Conservation (phyloP, 2,113 vertebrate genomes). For the Lonchura striata region DNA sequence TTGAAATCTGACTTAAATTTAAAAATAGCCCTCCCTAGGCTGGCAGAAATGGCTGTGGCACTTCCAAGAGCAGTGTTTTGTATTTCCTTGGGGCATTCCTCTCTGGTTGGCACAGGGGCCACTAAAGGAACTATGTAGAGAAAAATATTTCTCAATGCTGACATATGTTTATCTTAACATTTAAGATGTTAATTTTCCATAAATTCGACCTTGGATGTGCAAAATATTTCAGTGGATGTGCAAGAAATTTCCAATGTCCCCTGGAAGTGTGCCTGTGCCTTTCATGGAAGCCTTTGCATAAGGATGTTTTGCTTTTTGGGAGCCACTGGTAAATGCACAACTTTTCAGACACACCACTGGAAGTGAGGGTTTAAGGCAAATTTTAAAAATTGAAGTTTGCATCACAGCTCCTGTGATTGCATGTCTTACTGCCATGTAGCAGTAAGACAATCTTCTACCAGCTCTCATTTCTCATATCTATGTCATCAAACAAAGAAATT, state of each 20-base stretch:
- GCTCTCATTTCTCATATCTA: background rate
- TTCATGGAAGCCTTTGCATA: background rate
- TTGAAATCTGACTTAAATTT: background rate
- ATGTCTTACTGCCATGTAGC: background rate
- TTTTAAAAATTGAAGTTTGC: background rate
- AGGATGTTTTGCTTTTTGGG: background rate
- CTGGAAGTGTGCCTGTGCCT: fast-evolving
- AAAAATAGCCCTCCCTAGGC: background rate
- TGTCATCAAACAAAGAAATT: background rate
- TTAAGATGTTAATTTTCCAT: background rate
- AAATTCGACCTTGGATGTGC: no score
- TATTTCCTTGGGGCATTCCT: background rate
- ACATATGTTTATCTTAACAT: background rate
- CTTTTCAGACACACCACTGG: background rate
- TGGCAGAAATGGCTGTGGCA: background rate
- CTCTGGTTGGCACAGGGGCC: background rate
- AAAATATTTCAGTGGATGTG: background rate
- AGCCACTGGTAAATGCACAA: fast-evolving
- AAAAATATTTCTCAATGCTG: background rate
- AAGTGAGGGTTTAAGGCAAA: background rate
- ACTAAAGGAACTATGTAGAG: background rate
- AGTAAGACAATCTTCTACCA: background rate
- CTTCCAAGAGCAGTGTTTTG: background rate
- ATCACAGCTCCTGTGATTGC: background rate
- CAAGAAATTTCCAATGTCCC: background rate